Percentiles rank a stretch among this genome's conserved stretches.
These are phyloP conservation scores for Macrotus californicus DNA, from an alignment of 2,113 vertebrate genomes.

Conservation along the genomic window DNA sequence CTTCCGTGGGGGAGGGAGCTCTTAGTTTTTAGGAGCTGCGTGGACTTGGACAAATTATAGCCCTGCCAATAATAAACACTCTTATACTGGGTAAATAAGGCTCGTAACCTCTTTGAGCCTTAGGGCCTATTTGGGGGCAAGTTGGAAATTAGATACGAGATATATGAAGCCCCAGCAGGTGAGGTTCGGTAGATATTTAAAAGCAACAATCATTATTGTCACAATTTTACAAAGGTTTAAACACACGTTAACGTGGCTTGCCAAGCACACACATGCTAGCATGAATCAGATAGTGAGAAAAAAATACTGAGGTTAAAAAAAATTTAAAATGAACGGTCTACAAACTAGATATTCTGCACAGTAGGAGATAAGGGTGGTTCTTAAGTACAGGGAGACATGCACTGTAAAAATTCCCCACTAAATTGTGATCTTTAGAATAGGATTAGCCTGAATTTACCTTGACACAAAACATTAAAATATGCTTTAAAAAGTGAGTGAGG, in stretches of 20 bases:
- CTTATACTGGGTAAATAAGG: not conserved
- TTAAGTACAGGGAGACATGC: not conserved
- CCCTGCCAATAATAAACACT: no score
- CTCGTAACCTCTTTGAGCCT: not conserved
- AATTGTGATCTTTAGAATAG: not conserved
- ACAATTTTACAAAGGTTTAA: not conserved
- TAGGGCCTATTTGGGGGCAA: not conserved
- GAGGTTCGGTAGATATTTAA: not conserved
- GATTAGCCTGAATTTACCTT: constrained; percentile 22
- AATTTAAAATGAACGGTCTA: not conserved
- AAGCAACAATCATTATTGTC: not conserved
- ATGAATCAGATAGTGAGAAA: not conserved
- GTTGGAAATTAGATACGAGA: not conserved
- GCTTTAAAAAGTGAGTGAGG: not conserved
- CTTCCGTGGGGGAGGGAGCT: not conserved
- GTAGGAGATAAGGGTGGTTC: not conserved
- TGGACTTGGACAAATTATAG: not conserved
- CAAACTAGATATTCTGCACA: not conserved
- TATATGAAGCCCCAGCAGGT: not conserved
- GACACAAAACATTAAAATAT: constrained; percentile 1
- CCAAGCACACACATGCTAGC: not conserved
- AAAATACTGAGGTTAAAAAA: not conserved
- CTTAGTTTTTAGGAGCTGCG: not conserved
- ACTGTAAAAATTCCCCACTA: not conserved
- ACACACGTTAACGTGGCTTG: not conserved